These are phyloP conservation scores for Lypha dubia DNA, from an alignment of 2,888 invertebrate genomes.

Conservation along the genomic window DNA sequence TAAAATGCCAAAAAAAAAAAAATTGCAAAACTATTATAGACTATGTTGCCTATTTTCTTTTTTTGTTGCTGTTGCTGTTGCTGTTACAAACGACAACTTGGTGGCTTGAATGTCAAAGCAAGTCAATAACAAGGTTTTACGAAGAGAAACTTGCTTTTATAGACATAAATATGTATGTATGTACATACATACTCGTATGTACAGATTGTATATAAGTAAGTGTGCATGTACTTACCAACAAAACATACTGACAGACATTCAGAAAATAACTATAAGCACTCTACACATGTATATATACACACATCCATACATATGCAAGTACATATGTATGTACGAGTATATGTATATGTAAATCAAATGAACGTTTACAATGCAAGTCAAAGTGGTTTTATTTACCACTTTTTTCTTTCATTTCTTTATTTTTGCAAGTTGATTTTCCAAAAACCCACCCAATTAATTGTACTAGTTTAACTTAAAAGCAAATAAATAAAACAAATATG, in stretches of 20 bases:
- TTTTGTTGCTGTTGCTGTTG: conserved; percentile 19
- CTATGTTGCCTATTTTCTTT: conserved; percentile 68
- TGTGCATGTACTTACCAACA: neutral
- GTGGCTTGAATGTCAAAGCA: conserved; percentile 71
- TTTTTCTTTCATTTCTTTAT: conserved; percentile 30
- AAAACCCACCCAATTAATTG: conserved; percentile 69
- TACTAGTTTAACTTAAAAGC: conserved; percentile 50
- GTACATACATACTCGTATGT: too few relatives aligned
- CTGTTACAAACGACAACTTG: conserved; percentile 26
- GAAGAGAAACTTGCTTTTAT: conserved; percentile 69
- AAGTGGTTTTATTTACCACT: conserved; percentile 49
- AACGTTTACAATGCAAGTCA: conserved; percentile 53
- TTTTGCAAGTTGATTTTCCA: conserved; percentile 55
- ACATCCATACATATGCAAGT: too few relatives aligned
- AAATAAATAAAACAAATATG: conserved; percentile 37
- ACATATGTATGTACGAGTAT: too few relatives aligned
- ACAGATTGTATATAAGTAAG: conserved; percentile 28
- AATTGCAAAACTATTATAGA: conserved; percentile 29
- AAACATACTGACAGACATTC: conserved; percentile 3
- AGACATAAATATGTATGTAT: conserved; percentile 9
- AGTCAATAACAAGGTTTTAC: conserved; percentile 72
- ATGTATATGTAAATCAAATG: conserved; percentile 9
- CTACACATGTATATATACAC: neutral
- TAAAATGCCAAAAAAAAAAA: conserved; percentile 35
- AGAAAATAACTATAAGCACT: neutral